Conservation (phyloP, 1,140 invertebrate species). For the Caenorhabditis remanei region DNA sequence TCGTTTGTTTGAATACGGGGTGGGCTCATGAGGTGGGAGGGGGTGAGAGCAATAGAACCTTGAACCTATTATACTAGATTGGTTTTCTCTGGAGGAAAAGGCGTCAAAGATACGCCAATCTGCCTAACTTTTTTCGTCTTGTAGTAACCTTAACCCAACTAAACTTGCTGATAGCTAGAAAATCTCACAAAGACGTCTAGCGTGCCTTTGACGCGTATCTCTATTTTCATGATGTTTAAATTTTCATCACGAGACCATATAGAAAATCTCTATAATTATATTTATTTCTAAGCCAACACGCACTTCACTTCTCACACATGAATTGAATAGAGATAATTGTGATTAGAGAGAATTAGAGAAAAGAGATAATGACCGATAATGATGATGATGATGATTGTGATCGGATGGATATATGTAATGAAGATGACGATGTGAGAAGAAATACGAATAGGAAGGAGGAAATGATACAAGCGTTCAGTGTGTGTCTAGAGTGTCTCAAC, state of each 20-base stretch:
- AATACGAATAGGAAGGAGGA: not conserved
- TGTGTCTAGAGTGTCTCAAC: not conserved
- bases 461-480: slow-evolving; percentile 6
- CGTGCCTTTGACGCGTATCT: too few relatives aligned
- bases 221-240: too few relatives aligned
- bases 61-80: not conserved
- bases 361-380: slow-evolving; percentile 26
- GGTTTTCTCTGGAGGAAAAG: too few relatives aligned
- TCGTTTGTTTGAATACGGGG: not conserved
- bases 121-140: too few relatives aligned
- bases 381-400: not conserved
- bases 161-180: too few relatives aligned
- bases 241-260: too few relatives aligned
- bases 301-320: not conserved
- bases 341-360: not conserved
- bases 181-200: too few relatives aligned
- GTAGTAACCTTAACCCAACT: too few relatives aligned
- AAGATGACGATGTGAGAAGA: not conserved
- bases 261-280: too few relatives aligned
- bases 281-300: not conserved
- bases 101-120: too few relatives aligned
- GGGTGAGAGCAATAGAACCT: not conserved
- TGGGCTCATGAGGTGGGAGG: too few relatives aligned
- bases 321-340: not conserved
- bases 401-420: not conserved